Percentiles rank a stretch among this genome's conserved stretches.
phyloP scores from a whole-genome alignment of 1,140 invertebrate species.

The Tetragnatha versicolor region DNA sequence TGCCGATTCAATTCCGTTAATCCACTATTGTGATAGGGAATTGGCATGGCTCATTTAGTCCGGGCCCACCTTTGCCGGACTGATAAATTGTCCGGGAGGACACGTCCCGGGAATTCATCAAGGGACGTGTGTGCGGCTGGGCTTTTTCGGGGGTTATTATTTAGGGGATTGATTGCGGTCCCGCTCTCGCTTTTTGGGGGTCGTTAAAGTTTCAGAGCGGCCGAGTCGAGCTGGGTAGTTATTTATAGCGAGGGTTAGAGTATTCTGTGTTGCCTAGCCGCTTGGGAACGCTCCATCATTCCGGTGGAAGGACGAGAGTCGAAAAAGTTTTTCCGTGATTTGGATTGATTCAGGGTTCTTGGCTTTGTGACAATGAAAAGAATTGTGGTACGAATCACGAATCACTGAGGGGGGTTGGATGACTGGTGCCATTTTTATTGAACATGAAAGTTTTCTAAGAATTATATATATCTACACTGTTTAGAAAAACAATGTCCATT shows the following conservation, averaged over 20 bases:
- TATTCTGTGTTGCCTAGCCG: no score
- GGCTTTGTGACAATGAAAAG: no score
- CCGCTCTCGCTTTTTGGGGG: slow-evolving; percentile 6
- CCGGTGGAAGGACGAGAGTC: no score
- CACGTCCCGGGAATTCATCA: slow-evolving; percentile 42
- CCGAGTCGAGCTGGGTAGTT: slow-evolving; percentile 16
- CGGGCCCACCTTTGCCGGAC: background rate
- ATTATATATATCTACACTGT: no score
- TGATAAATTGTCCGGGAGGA: slow-evolving; percentile 40
- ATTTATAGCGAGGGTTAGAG: slow-evolving; percentile 8
- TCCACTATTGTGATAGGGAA: slow-evolving; percentile 42
- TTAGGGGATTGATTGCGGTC: background rate
- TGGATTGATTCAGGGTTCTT: no score
- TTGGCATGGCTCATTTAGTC: slow-evolving; percentile 27
- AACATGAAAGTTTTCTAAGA: no score
- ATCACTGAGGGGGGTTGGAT: no score
- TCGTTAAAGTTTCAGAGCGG: slow-evolving; percentile 22
- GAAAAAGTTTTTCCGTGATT: no score
- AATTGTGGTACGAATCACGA: no score
- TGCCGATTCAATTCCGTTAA: slow-evolving; percentile 39
- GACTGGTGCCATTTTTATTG: no score
- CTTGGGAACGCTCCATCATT: no score
- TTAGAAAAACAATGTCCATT: no score
- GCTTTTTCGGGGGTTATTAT: background rate
- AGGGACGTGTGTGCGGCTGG: slow-evolving; percentile 6